A percentile compares a stretch with the other conserved stretches of the same genome.
phyloP scores from a whole-genome alignment of 2,113 vertebrate genomes.

The Ciconia stormi region DNA sequence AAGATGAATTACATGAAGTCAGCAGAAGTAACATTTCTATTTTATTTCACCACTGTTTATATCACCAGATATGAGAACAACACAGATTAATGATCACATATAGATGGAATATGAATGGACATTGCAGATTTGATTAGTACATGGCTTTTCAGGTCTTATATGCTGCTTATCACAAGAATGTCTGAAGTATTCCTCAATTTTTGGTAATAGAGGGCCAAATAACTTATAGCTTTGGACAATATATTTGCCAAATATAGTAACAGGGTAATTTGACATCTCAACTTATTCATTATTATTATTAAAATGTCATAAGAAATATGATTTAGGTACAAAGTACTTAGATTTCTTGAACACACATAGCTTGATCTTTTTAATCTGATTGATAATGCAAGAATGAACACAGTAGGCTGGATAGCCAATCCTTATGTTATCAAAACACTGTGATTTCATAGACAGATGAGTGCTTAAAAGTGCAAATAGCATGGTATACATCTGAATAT shows the following conservation, averaged over 20 bases:
- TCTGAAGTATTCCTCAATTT: background rate
- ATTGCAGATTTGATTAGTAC: background rate
- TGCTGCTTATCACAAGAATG: background rate
- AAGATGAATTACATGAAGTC: background rate
- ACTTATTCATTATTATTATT: background rate
- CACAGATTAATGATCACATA: background rate
- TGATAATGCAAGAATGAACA: background rate
- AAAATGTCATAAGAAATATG: background rate
- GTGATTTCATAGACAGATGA: background rate
- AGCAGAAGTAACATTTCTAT: background rate
- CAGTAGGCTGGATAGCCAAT: background rate
- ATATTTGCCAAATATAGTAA: background rate
- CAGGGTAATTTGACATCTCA: background rate
- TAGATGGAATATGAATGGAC: background rate
- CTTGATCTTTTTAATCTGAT: background rate
- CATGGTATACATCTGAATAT: background rate
- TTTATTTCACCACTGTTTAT: background rate
- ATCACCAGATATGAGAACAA: background rate
- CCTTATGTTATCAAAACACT: background rate
- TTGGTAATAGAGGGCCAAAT: background rate
- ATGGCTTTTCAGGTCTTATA: background rate
- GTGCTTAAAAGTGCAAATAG: background rate
- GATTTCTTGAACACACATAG: background rate
- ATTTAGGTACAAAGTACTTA: background rate
- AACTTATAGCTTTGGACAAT: background rate